These are phyloP conservation scores for Apis mellifera DNA, from an alignment of 1,140 invertebrate species.

Conservation along the genomic window DNA sequence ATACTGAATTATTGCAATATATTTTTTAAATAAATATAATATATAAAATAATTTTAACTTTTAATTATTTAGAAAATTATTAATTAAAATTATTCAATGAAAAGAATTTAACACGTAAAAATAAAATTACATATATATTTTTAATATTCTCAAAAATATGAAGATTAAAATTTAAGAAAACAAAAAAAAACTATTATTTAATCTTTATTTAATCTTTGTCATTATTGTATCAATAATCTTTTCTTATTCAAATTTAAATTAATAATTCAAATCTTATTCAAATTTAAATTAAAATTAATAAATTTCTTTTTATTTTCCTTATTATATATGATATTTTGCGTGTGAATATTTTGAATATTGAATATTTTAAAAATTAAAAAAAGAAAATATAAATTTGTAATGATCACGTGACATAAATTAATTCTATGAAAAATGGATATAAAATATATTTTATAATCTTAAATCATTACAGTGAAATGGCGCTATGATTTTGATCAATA, in stretches of 20 bases:
- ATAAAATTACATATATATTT: neutral
- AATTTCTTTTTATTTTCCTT: neutral
- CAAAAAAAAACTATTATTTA: neutral
- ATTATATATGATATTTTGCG: neutral
- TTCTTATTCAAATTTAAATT: neutral
- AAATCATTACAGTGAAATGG: neutral
- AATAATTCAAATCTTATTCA: too few relatives aligned
- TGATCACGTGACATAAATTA: neutral
- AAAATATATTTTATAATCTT: neutral
- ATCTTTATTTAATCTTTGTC: too few relatives aligned
- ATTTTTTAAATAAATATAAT: neutral
- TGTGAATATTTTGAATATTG: neutral
- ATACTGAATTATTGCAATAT: too few relatives aligned
- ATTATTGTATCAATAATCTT: neutral
- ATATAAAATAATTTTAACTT: neutral
- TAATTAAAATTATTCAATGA: neutral
- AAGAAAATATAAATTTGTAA: neutral
- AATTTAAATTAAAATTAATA: too few relatives aligned
- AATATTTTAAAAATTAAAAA: neutral
- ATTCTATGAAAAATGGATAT: neutral
- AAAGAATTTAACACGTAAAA: neutral
- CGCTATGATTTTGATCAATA: neutral
- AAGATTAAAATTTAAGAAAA: neutral
- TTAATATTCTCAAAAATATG: neutral
- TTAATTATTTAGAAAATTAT: neutral